phyloP scores from a whole-genome alignment of 2,113 vertebrate genomes.

The Gallinago undulata region DNA sequence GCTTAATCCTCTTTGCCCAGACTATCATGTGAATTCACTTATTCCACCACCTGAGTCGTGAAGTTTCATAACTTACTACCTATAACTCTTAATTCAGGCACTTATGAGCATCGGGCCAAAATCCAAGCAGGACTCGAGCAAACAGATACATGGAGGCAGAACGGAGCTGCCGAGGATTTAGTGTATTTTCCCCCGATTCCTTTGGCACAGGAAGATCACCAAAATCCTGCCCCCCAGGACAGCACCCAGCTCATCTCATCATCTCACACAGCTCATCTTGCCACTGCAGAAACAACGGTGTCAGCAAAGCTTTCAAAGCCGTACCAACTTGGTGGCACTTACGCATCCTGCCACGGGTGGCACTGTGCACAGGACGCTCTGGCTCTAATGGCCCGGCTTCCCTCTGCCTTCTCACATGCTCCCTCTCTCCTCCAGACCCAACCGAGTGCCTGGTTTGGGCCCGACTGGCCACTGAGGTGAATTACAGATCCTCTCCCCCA shows the following conservation, averaged over 20 bases:
- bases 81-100: not conserved
- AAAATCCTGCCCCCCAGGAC: not conserved
- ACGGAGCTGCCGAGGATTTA: not conserved
- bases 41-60: too few relatives aligned
- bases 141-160: not conserved
- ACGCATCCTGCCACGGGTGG: not conserved
- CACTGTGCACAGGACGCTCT: not conserved
- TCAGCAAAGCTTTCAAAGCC: not conserved
- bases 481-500: too few relatives aligned
- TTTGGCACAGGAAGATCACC: not conserved
- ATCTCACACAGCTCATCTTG: not conserved
- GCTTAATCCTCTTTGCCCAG: not conserved
- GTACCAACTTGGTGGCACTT: not conserved
- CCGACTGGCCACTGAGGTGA: too few relatives aligned
- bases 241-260: too few relatives aligned
- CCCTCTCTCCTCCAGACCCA: not conserved
- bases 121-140: not conserved
- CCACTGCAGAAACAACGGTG: accelerated
- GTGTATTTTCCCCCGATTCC: not conserved
- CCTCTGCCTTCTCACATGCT: not conserved
- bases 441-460: too few relatives aligned
- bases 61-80: not conserved
- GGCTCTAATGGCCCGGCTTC: not conserved
- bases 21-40: not conserved
- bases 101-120: not conserved